Conservation (phyloP, 1,140 invertebrate species). For the Drosophila ogumai region DNA sequence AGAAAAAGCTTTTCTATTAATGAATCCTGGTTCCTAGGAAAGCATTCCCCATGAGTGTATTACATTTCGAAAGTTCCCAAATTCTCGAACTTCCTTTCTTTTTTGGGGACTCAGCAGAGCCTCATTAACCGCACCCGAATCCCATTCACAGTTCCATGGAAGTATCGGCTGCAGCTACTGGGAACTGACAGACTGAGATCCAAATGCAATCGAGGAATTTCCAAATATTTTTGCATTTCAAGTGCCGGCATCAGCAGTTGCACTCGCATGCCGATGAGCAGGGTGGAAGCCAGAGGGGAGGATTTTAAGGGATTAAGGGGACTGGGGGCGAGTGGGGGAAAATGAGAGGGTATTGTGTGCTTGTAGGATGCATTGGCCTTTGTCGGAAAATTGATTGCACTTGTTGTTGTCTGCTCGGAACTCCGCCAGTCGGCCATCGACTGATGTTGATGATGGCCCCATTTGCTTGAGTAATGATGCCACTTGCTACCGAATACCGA, state of each 20-base stretch:
- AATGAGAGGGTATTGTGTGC: slow-evolving; percentile 12
- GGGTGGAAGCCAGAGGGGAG: background rate
- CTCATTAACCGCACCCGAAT: slow-evolving; percentile 39
- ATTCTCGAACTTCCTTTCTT: background rate
- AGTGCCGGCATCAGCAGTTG: slow-evolving; percentile 67
- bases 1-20: background rate
- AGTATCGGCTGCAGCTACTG: background rate
- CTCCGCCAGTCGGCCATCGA: slow-evolving; percentile 31
- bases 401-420: slow-evolving; percentile 63
- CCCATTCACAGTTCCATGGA: slow-evolving; percentile 16
- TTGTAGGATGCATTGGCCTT: slow-evolving; percentile 44
- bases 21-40: background rate
- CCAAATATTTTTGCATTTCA: slow-evolving; percentile 82
- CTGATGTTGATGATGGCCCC: slow-evolving; percentile 71
- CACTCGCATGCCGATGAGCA: slow-evolving; percentile 12
- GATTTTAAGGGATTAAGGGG: slow-evolving; percentile 4
- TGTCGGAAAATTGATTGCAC: slow-evolving; percentile 72
- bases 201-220: slow-evolving; percentile 55
- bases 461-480: slow-evolving; percentile 81
- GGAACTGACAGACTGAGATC: background rate
- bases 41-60: background rate
- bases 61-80: background rate
- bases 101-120: slow-evolving; percentile 13
- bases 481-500: slow-evolving; percentile 50
- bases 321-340: background rate